Evolutionary conservation across 2,113 vertebrate species (phyloP).

Genomic region (Panurus biarmicus): DNA sequence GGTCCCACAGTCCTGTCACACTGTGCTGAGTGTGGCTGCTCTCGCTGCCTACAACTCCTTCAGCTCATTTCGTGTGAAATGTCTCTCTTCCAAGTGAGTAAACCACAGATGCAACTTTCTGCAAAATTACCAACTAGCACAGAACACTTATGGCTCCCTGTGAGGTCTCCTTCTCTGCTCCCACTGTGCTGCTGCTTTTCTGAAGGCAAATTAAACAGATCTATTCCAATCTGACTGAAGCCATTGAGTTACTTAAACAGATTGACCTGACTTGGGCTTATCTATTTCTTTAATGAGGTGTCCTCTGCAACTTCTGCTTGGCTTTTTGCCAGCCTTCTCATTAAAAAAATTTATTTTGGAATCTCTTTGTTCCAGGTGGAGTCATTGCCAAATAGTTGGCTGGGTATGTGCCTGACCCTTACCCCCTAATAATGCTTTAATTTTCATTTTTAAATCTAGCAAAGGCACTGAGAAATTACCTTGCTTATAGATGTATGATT

Average conservation of each 20-base stretch:
- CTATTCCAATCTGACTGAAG: conserved; percentile 33
- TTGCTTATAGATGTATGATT: background rate
- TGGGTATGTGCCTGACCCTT: background rate
- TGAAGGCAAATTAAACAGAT: conserved; percentile 21
- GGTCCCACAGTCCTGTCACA: background rate
- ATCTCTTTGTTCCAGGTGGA: conserved; percentile 2
- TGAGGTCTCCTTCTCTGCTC: background rate
- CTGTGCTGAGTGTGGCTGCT: background rate
- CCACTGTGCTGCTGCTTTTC: background rate
- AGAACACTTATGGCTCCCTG: background rate
- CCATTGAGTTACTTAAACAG: conserved; percentile 49
- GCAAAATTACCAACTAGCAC: background rate
- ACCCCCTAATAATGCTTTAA: conserved; percentile 1
- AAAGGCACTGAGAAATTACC: background rate
- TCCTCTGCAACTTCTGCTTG: conserved; percentile 1
- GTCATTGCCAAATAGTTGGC: background rate
- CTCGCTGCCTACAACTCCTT: background rate
- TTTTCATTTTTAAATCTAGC: conserved; percentile 7
- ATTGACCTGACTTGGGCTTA: conserved; percentile 33
- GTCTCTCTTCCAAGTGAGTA: background rate
- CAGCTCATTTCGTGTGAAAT: background rate
- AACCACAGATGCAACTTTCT: background rate
- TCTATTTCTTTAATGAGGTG: conserved; percentile 58
- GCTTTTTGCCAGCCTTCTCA: background rate
- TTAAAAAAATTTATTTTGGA: conserved; percentile 46